Evolutionary conservation across 2,888 invertebrate genomes (phyloP).

Genomic region (Agrochola litura): DNA sequence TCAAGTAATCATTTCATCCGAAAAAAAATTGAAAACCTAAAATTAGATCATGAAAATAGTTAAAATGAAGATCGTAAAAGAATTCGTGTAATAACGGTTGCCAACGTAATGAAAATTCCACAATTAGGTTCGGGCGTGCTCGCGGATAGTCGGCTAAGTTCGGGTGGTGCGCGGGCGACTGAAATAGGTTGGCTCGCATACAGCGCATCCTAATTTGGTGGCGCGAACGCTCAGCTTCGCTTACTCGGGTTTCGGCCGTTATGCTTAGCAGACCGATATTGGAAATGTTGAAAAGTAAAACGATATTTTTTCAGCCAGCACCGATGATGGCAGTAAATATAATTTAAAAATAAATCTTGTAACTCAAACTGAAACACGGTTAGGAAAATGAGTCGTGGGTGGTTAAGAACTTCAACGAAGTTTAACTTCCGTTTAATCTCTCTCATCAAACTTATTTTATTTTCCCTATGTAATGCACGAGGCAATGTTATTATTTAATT

Average conservation of each 20-base stretch:
- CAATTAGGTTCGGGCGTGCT: conserved; percentile 83
- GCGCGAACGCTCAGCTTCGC: conserved; percentile 76
- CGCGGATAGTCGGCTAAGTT: conserved; percentile 76
- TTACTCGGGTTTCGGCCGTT: conserved; percentile 82
- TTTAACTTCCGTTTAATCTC: conserved; percentile 1
- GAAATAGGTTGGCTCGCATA: conserved; percentile 85
- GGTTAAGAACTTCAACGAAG: background rate
- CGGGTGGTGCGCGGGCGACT: conserved; percentile 82
- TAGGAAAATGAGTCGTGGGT: background rate
- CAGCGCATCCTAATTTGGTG: conserved; percentile 91
- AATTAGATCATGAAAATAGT: conserved; percentile 67
- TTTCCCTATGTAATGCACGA: background rate
- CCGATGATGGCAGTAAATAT: background rate
- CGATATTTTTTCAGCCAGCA: conserved; percentile 15
- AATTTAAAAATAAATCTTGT: conserved; percentile 2
- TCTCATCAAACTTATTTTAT: conserved; percentile 2
- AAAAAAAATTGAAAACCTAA: conserved; percentile 47
- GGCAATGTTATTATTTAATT: background rate
- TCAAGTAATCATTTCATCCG: conserved; percentile 10
- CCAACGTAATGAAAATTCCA: conserved; percentile 79
- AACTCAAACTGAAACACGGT: background rate
- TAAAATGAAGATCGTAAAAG: conserved; percentile 63
- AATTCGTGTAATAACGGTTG: conserved; percentile 72
- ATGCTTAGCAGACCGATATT: conserved; percentile 65
- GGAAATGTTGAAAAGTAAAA: conserved; percentile 18